Evolutionary conservation across 2,888 invertebrate species (phyloP).

Genomic region (Sarcophaga rosellei): DNA sequence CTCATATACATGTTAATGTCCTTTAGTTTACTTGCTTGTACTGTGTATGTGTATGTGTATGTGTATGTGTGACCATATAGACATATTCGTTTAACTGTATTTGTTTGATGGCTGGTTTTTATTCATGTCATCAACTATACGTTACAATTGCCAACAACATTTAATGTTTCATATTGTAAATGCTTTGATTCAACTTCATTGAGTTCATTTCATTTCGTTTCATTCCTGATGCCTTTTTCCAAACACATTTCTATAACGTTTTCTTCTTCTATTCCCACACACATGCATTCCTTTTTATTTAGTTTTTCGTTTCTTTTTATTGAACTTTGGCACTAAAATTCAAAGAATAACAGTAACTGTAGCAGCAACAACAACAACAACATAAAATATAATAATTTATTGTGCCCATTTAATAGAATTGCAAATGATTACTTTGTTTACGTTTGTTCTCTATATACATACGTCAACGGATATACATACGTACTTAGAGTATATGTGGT

Average conservation of each 20-base stretch:
- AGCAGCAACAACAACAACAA: neutral
- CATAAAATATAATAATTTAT: slow-evolving; percentile 49
- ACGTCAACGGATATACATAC: too few relatives aligned
- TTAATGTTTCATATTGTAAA: slow-evolving; percentile 55
- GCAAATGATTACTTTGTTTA: slow-evolving; percentile 58
- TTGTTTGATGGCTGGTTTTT: slow-evolving; percentile 41
- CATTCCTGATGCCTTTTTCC: neutral
- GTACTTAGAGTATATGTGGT: too few relatives aligned
- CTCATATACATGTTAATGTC: slow-evolving; percentile 10
- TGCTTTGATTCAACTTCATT: slow-evolving; percentile 37
- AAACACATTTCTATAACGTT: slow-evolving; percentile 9
- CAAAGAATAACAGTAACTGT: too few relatives aligned
- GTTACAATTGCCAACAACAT: slow-evolving; percentile 59
- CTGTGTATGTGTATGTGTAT: neutral
- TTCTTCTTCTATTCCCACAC: slow-evolving; percentile 13
- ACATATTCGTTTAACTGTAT: slow-evolving; percentile 1
- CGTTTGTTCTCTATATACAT: slow-evolving; percentile 19
- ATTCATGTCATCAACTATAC: slow-evolving; percentile 52
- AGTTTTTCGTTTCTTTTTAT: slow-evolving; percentile 2
- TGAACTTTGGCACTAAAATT: slow-evolving; percentile 48
- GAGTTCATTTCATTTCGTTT: slow-evolving; percentile 17
- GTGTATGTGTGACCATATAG: neutral
- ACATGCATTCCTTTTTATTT: neutral
- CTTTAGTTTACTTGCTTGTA: slow-evolving; percentile 6
- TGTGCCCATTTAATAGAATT: slow-evolving; percentile 59